Evolutionary conservation across 92 coral and sea anemone genomes (phyloP).

Genomic region (Heliopora coerulea): DNA sequence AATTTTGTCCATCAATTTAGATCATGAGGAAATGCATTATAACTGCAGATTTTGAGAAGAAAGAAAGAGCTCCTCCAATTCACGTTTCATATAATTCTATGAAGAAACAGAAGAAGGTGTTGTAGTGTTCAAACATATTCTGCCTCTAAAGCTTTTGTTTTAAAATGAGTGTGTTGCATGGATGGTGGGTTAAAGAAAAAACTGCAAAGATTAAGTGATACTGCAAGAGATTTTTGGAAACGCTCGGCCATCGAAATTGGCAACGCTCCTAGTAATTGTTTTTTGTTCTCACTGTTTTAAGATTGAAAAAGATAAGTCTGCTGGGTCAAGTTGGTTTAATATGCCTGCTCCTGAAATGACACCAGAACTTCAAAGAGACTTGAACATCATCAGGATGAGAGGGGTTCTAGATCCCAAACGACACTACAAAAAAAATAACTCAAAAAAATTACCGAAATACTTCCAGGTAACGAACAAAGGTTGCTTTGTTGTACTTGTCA

Average conservation of each 20-base stretch:
- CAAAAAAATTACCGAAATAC: slow-evolving; percentile 76
- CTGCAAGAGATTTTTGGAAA: too few relatives aligned
- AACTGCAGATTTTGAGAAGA: slow-evolving; percentile 86
- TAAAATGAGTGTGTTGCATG: too few relatives aligned
- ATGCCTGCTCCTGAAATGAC: slow-evolving; percentile 89
- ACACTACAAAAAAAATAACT: slow-evolving; percentile 89
- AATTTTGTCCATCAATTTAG: too few relatives aligned
- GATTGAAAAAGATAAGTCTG: slow-evolving; percentile 72
- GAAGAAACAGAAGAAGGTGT: slow-evolving; percentile 75
- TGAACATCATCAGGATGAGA: slow-evolving; percentile 82
- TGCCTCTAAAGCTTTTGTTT: too few relatives aligned
- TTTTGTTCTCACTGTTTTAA: too few relatives aligned
- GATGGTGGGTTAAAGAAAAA: too few relatives aligned
- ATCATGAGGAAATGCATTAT: slow-evolving; percentile 80
- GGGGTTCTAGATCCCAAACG: slow-evolving; percentile 84
- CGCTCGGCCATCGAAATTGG: too few relatives aligned
- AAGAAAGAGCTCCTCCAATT: slow-evolving; percentile 73
- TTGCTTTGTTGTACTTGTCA: background rate
- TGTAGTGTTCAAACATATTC: too few relatives aligned
- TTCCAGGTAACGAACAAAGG: slow-evolving; percentile 62
- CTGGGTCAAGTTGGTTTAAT: slow-evolving; percentile 91
- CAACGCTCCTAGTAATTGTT: too few relatives aligned
- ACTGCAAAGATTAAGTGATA: too few relatives aligned
- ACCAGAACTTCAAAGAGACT: slow-evolving; percentile 78
- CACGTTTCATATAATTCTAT: slow-evolving; percentile 47